phyloP scores from a whole-genome alignment of 2,113 vertebrate genomes.

The Coptodon bakossiorum region DNA sequence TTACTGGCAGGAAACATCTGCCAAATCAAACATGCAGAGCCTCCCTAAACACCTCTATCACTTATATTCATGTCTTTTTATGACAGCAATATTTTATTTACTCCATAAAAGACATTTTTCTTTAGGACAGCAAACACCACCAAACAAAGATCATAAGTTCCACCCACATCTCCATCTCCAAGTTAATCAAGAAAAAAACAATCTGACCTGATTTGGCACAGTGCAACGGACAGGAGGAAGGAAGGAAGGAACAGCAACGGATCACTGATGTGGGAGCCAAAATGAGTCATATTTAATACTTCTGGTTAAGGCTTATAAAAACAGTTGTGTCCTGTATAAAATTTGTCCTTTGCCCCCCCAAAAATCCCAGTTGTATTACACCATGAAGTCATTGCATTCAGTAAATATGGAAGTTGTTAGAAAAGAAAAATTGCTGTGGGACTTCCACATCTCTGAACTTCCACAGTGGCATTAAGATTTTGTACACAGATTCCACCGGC shows the following conservation, averaged over 20 bases:
- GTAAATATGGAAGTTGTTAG: not conserved
- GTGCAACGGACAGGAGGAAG: not conserved
- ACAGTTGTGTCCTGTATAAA: not conserved
- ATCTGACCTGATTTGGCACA: not conserved
- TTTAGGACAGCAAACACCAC: not conserved
- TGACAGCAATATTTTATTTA: not conserved
- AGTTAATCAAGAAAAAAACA: not conserved
- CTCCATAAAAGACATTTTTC: not conserved
- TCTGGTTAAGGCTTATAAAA: not conserved
- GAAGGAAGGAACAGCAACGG: not conserved
- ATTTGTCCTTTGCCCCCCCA: not conserved
- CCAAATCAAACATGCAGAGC: not conserved
- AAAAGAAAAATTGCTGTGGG: not conserved
- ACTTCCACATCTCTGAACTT: not conserved
- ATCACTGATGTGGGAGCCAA: not conserved
- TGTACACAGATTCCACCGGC: not conserved
- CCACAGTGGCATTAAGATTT: not conserved
- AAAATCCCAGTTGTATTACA: not conserved
- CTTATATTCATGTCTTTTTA: not conserved
- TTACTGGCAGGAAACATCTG: not conserved
- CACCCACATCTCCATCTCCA: not conserved
- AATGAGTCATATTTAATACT: not conserved
- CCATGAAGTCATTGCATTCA: not conserved
- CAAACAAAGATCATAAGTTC: not conserved
- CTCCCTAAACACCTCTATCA: not conserved